Conservation (phyloP, 2,113 vertebrate species). For the Gambusia affinis region DNA sequence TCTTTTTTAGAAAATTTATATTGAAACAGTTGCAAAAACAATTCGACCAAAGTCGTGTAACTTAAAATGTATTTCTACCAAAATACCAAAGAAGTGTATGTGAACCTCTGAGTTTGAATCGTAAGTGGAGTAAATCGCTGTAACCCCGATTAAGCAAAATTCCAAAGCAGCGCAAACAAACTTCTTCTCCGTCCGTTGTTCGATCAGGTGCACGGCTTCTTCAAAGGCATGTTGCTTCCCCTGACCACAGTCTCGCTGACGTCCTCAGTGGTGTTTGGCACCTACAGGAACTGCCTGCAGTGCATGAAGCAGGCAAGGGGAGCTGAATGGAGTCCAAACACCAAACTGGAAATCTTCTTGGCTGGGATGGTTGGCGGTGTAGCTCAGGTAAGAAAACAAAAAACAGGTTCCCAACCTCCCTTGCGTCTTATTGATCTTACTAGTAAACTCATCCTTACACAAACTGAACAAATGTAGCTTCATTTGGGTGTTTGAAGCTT, state of each 20-base stretch:
- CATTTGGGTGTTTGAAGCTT: not conserved
- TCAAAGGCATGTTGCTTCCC: constrained; percentile 76
- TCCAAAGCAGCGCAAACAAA: too few species aligned
- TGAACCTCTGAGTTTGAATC: too few species aligned
- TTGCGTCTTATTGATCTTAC: not conserved
- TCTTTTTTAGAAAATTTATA: too few species aligned
- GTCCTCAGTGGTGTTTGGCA: constrained; percentile 73
- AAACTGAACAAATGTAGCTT: not conserved
- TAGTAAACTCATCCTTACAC: not conserved
- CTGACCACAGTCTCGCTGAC: constrained; percentile 69
- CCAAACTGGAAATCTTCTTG: constrained; percentile 66
- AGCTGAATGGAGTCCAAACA: constrained; percentile 38
- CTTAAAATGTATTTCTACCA: too few species aligned
- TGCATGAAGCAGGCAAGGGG: constrained; percentile 66
- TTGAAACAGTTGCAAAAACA: too few species aligned
- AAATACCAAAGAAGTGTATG: too few species aligned
- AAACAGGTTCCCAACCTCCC: not conserved
- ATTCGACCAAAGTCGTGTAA: too few species aligned
- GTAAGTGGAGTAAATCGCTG: too few species aligned
- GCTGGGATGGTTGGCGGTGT: constrained; percentile 61
- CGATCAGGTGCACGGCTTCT: constrained; percentile 69
- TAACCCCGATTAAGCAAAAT: too few species aligned
- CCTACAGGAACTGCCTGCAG: constrained; percentile 71
- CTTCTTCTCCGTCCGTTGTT: not conserved
- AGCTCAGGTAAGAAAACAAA: constrained; percentile 54